Evolutionary conservation across 1,140 invertebrate species (phyloP).

Genomic region (Andrena cerasifolii): DNA sequence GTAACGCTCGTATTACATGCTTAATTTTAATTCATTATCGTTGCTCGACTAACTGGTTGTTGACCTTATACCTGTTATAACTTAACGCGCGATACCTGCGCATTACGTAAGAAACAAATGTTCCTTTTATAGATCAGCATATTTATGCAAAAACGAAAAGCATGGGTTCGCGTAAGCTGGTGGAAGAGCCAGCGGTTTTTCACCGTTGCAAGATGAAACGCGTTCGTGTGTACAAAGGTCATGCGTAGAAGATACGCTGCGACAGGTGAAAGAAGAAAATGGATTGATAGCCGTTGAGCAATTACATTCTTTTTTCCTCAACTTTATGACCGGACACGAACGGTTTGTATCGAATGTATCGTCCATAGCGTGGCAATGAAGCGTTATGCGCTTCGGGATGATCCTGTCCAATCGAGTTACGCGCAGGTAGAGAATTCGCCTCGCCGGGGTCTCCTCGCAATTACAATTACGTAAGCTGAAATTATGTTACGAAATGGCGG

Average conservation of each 20-base stretch:
- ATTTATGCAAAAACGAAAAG: neutral
- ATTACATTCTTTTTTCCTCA: too few species aligned
- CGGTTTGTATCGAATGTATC: too few species aligned
- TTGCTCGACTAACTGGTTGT: neutral
- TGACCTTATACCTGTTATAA: slow-evolving; percentile 13
- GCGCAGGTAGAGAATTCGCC: neutral
- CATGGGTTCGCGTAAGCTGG: too few species aligned
- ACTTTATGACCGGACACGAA: too few species aligned
- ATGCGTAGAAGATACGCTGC: too few species aligned
- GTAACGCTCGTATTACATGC: neutral
- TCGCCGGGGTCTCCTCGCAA: neutral
- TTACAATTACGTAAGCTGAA: slow-evolving; percentile 30
- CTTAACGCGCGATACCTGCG: neutral
- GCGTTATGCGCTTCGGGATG: neutral
- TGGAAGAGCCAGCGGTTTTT: too few species aligned
- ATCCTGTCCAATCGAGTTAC: neutral
- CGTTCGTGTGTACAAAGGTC: too few species aligned
- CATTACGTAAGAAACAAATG: slow-evolving; percentile 15
- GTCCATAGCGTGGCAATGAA: too few species aligned
- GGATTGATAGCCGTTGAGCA: too few species aligned
- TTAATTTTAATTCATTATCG: slow-evolving; percentile 7
- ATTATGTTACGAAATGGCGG: slow-evolving; percentile 12
- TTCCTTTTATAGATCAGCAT: neutral
- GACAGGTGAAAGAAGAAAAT: too few species aligned
- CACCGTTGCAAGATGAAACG: too few species aligned